Base-by-base conservation (phyloP, 2,113 vertebrate genomes). In the Zosterops lateralis region DNA sequence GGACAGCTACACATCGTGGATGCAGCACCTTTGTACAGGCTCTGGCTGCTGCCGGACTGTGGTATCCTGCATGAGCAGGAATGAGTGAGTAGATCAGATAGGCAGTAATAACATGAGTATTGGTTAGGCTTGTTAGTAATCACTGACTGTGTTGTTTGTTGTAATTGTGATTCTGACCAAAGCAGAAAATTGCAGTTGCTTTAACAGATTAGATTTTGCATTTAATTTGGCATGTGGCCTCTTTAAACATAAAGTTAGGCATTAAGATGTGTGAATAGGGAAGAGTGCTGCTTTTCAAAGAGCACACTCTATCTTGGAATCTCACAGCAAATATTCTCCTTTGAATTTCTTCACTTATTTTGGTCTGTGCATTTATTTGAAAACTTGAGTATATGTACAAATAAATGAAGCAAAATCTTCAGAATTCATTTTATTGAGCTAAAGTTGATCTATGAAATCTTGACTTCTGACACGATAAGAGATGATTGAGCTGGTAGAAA, bases 171-270 rank as follows among this genome's bases (percentile, higher is more conserved):
- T 84, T 93, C 78, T 75, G 78, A 92, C 75, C 67, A 60, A 76
- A 94, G 65, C 62, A 89, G 44, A 85, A 91, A 84, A 89, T 57
- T 85, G 58, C 54, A 76, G 17, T 70, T 90, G 50, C 54, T 82
- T 79, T 95, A 87, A 64, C 32, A 60, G 74, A 85, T 95, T 29
- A 62, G 67, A 70, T 76, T 95, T 87, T 93, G 60, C 67, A 48
- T 93, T 96, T 83, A 48, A 64, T 88, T 92, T 95, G 88, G 67
- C 62, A 65, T 9, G 1, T 36, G 36, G 53, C 58, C 62, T 94
- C 66, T 87, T 87, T 64, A 87, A 91, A 67, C 62, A 51, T 87
- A 58, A 75, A 84, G n/a, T 40, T 64, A 56, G 73, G 24, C 40
- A 31, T 62, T 67, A 57, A 51, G 61, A 72, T 2, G 17, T 56